Conservation (phyloP, 1,140 invertebrate genomes). For the Heliconius hewitsoni region DNA sequence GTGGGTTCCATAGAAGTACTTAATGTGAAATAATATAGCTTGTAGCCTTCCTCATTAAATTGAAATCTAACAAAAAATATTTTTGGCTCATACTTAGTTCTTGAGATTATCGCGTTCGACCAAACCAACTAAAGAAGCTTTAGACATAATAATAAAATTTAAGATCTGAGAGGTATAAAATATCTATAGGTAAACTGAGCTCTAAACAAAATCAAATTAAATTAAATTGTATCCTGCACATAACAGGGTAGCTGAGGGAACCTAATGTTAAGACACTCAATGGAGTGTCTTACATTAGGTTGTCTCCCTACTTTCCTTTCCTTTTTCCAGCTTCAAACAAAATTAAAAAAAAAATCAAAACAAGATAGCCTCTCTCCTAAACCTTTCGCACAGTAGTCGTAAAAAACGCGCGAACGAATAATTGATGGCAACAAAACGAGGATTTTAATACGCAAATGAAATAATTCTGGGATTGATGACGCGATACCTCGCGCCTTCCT, state of each 20-base stretch:
- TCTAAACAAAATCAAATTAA: neutral
- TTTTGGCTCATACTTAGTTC: too few species aligned
- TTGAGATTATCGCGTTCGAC: too few species aligned
- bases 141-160: too few species aligned
- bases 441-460: constrained; percentile 80
- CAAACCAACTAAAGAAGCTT: neutral
- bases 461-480: constrained; percentile 80
- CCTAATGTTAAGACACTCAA: too few species aligned
- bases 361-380: neutral
- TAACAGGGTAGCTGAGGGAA: too few species aligned
- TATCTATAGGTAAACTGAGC: neutral
- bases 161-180: neutral
- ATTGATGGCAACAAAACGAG: constrained; percentile 75
- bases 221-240: too few species aligned
- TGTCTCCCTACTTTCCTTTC: too few species aligned
- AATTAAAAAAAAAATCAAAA: neutral
- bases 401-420: constrained; percentile 75
- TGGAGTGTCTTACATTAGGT: too few species aligned
- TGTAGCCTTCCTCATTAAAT: too few species aligned
- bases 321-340: neutral
- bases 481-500: constrained; percentile 63
- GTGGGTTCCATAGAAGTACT: too few species aligned
- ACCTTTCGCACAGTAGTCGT: constrained; percentile 46
- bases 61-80: too few species aligned
- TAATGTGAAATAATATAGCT: too few species aligned